These are phyloP conservation scores for Aphaenogaster rudis DNA, from an alignment of 1,140 invertebrate species.

Conservation along the genomic window DNA sequence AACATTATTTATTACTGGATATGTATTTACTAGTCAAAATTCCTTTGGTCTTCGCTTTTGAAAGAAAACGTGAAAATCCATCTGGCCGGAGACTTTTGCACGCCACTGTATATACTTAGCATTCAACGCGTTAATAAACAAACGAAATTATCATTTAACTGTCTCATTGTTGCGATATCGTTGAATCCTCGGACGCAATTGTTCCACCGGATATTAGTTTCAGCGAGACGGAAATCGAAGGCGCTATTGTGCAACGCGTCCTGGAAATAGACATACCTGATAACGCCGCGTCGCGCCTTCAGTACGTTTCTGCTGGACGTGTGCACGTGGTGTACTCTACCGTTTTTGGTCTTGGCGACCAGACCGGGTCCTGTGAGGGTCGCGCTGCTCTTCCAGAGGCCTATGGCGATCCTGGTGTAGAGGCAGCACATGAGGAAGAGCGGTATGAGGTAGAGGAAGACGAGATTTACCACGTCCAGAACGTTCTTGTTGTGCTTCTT, in stretches of 20 bases:
- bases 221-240: conserved; percentile 7
- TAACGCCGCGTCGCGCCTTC: conserved; percentile 90
- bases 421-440: conserved; percentile 90
- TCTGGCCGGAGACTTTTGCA: too few species aligned
- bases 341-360: conserved; percentile 71
- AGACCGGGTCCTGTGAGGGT: conserved; percentile 71
- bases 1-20: too few species aligned
- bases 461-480: conserved; percentile 92
- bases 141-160: not conserved
- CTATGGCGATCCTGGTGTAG: conserved; percentile 92
- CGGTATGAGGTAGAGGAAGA: conserved; percentile 91
- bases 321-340: conserved; percentile 86
- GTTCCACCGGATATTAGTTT: conserved; percentile 16
- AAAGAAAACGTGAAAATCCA: too few species aligned
- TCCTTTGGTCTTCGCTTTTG: too few species aligned
- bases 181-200: not conserved
- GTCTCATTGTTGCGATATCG: not conserved
- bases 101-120: too few species aligned
- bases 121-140: not conserved
- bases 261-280: conserved; percentile 79
- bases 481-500: conserved; percentile 92
- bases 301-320: conserved; percentile 91
- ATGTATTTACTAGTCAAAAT: too few species aligned
- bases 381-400: conserved; percentile 89
- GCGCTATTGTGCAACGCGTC: not conserved